Evolutionary conservation across 2,113 vertebrate genomes (phyloP).

Genomic region (Ophiodon elongatus): DNA sequence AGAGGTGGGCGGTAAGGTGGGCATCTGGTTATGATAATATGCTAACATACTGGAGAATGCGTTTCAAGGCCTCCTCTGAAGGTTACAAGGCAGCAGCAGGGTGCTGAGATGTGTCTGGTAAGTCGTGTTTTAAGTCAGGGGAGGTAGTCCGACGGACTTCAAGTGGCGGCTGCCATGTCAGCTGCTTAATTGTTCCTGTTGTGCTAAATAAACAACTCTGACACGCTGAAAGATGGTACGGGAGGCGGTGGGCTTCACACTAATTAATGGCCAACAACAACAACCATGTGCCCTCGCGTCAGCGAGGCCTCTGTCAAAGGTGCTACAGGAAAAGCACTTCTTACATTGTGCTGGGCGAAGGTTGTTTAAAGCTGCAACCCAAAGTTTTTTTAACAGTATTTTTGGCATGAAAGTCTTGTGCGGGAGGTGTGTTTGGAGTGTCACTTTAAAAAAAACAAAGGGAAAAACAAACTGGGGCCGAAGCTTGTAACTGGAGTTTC

Average conservation of each 20-base stretch:
- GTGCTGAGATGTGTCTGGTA: slow-evolving; percentile 40
- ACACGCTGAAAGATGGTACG: slow-evolving; percentile 33
- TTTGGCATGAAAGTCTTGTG: slow-evolving; percentile 6
- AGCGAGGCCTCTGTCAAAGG: slow-evolving; percentile 46
- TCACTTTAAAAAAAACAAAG: not conserved
- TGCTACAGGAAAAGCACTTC: slow-evolving; percentile 23
- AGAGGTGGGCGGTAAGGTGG: slow-evolving; percentile 59
- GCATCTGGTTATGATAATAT: slow-evolving; percentile 70
- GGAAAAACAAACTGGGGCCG: not conserved
- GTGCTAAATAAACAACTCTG: slow-evolving; percentile 74
- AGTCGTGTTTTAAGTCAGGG: slow-evolving; percentile 33
- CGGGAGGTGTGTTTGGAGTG: not conserved
- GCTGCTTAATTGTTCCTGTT: slow-evolving; percentile 72
- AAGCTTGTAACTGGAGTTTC: not conserved
- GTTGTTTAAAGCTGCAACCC: slow-evolving; percentile 16
- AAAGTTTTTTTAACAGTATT: slow-evolving; percentile 1
- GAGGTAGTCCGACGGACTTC: slow-evolving; percentile 50
- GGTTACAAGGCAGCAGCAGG: slow-evolving; percentile 59
- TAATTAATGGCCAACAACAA: slow-evolving; percentile 70
- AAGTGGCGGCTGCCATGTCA: slow-evolving; percentile 49
- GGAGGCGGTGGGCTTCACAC: slow-evolving; percentile 41
- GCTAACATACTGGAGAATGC: slow-evolving; percentile 61
- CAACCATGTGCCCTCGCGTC: slow-evolving; percentile 29
- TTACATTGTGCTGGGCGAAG: slow-evolving; percentile 11
- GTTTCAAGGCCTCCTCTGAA: slow-evolving; percentile 66